These are phyloP conservation scores for Pteronotus mesoamericanus DNA, from an alignment of 2,797 vertebrate genomes.

Conservation along the genomic window DNA sequence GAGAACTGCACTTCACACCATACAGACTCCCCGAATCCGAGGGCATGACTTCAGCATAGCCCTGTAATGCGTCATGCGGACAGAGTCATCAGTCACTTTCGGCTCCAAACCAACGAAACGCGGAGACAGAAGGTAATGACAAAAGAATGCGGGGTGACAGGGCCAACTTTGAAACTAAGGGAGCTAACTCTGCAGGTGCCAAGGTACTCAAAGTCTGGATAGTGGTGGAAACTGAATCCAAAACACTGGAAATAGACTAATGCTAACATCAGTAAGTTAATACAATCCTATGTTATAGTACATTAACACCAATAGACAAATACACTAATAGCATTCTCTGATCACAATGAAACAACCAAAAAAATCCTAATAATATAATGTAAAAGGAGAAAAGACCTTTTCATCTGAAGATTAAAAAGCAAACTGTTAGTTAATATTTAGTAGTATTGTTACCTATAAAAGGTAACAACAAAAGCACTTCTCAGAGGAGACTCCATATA, in stretches of 20 bases:
- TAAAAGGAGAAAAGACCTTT: not conserved
- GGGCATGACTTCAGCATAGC: not conserved
- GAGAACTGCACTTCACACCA: not conserved
- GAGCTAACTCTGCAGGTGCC: not conserved
- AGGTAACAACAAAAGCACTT: not conserved
- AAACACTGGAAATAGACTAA: not conserved
- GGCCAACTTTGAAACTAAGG: not conserved
- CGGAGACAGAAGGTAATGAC: not conserved
- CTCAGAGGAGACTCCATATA: not conserved
- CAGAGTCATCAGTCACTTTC: not conserved
- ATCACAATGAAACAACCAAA: not conserved
- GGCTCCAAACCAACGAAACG: not conserved
- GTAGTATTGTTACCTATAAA: too few relatives aligned
- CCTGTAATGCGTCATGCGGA: not conserved
- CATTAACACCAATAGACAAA: not conserved
- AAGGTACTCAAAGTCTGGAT: not conserved
- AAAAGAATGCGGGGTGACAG: not conserved
- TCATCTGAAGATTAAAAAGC: not conserved
- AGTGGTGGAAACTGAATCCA: not conserved
- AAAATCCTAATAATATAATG: not conserved
- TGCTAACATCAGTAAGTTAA: not conserved
- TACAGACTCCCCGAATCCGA: not conserved
- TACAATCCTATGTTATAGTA: not conserved
- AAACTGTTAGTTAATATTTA: not conserved
- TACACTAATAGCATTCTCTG: not conserved